Evolutionary conservation across 2,797 vertebrate species (phyloP), one percentile per base, ranked within the genome.

Genomic region (Amblyopsis hoosieri): DNA sequence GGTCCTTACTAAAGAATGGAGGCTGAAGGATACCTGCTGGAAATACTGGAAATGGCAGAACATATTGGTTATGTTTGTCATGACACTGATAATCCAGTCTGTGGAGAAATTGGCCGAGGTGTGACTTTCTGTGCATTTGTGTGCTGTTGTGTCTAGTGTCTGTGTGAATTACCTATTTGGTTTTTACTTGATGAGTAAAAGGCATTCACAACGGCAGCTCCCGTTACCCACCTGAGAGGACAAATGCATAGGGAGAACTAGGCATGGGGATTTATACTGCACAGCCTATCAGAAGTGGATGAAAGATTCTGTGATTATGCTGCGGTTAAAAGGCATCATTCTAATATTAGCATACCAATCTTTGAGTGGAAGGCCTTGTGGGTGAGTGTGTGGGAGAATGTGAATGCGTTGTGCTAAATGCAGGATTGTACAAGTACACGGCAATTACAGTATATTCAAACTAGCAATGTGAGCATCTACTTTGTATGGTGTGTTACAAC

Each of bases 1-100:
- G 96, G 13, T 92, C 93, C 78, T 94, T 95, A 23, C 95, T 94
- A 80, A 99, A 99, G 90, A 99, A 99, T 0, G 97, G 97, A 0
- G 96, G 95, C 77, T 99, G 97, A 64, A 99, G 85, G 70, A 99
- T 99, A 10, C 96, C 97, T 10, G 97, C 97, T 3, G 97, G 97
- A 81, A 99, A 99, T 48, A 99, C 97, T 99, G 64, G 1, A 54
- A 70, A 9, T 69, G 53, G 57, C 54, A 73, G 17, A 54, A 53
- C 17, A 42, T 4, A 5, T 58, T 19, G 10, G 54, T 37, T 46
- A 31, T 46, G 45, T 12, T 47, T 56, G 12, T 9, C 50, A 51
- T 12, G 52, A 4, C 52, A 6, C 6, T 29, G 23, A 23, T 37
- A 37, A 37, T 9, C 37, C 37, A 9, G 37, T 37, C 37, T 9